Percentiles rank a stretch among this genome's conserved stretches.
Evolutionary conservation across 2,797 vertebrate species (phyloP).

Genomic region (Mus minutoides): DNA sequence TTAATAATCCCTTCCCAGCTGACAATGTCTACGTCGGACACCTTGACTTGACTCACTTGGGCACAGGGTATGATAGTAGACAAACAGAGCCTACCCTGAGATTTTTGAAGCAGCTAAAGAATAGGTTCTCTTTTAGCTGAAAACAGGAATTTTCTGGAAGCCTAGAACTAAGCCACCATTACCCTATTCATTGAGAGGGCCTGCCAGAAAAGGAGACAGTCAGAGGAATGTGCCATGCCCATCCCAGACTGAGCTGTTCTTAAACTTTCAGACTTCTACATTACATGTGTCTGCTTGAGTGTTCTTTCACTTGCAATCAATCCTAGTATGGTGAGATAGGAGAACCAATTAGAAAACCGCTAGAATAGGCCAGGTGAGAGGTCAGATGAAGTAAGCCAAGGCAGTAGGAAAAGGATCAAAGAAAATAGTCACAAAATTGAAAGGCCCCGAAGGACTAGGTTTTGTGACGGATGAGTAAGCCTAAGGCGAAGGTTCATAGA

Average conservation of each 20-base stretch:
- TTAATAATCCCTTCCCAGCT: neutral
- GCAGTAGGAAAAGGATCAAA: neutral
- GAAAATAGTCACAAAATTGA: neutral
- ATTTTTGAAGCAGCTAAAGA: neutral
- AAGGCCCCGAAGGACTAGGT: neutral
- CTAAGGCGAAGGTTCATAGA: neutral
- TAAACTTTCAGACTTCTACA: neutral
- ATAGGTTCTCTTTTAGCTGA: neutral
- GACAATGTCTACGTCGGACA: neutral
- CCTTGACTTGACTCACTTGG: neutral
- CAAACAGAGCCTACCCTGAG: neutral
- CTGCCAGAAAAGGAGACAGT: neutral
- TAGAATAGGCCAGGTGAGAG: neutral
- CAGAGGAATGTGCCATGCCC: neutral
- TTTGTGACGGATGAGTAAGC: neutral
- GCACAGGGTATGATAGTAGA: neutral
- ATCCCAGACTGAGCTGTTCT: neutral
- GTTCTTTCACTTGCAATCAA: constrained; percentile 43
- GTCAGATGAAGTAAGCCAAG: constrained; percentile 6
- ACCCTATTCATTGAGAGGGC: neutral
- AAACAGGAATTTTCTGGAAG: neutral
- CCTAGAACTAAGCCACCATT: neutral
- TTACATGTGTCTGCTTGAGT: neutral
- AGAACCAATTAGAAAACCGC: neutral
- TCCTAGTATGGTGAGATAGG: neutral